Conservation (phyloP, 2,888 invertebrate species). For the Euspilapteryx auroguttella region DNA sequence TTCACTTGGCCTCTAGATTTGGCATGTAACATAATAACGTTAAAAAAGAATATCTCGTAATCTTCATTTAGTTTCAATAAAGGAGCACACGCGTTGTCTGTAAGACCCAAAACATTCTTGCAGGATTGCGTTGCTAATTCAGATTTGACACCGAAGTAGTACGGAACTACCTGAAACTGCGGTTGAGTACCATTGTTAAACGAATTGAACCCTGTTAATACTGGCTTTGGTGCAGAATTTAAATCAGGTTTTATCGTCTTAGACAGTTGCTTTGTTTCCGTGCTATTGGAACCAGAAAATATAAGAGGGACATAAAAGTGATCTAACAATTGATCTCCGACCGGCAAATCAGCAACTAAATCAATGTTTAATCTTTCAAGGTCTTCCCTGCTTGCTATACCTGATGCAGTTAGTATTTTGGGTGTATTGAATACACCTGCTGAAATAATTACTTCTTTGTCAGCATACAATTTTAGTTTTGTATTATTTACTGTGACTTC, state of each 20-base stretch:
- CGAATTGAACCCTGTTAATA: neutral
- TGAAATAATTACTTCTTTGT: constrained; percentile 1
- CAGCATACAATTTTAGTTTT: neutral
- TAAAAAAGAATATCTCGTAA: constrained; percentile 13
- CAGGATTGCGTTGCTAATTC: constrained; percentile 5
- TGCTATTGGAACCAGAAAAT: neutral
- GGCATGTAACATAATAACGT: constrained; percentile 14
- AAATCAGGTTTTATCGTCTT: neutral
- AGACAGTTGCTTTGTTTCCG: neutral
- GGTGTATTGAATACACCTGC: constrained; percentile 1
- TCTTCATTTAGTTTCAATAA: constrained; percentile 12
- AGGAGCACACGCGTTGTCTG: constrained; percentile 3
- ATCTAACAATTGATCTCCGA: constrained; percentile 1
- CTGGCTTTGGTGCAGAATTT: neutral
- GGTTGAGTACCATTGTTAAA: too few species aligned
- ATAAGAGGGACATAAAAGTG: neutral
- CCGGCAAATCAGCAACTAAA: constrained; percentile 1
- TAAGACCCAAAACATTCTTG: constrained; percentile 7
- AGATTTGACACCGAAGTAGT: neutral
- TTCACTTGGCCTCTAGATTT: constrained; percentile 17
- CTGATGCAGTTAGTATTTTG: neutral
- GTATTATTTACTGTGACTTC: neutral
- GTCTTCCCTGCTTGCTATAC: constrained; percentile 1
- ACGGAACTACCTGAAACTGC: neutral
- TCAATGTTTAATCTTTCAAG: neutral